phyloP scores from a whole-genome alignment of 2,113 vertebrate genomes.

The Miniopterus natalensis region DNA sequence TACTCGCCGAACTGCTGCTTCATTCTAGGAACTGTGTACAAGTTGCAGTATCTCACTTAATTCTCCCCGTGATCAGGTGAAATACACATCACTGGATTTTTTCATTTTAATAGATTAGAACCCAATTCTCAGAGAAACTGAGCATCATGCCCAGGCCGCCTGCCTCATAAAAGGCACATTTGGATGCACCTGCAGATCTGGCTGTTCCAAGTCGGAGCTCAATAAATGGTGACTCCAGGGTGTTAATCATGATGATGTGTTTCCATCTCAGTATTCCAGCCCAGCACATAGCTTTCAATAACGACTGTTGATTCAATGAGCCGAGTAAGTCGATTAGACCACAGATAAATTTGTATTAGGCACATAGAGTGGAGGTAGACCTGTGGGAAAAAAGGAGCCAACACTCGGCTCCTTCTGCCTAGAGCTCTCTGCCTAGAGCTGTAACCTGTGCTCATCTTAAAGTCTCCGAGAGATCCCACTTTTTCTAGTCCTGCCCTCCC shows the following conservation, averaged over 20 bases:
- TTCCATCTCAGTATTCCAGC: background rate
- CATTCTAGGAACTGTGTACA: background rate
- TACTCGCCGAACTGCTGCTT: background rate
- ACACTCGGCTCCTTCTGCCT: background rate
- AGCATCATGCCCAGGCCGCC: background rate
- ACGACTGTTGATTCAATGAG: background rate
- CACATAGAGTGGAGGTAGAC: background rate
- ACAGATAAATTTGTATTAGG: background rate
- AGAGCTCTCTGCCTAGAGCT: background rate
- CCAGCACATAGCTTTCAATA: background rate
- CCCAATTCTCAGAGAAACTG: background rate
- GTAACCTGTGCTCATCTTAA: background rate
- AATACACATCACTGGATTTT: background rate
- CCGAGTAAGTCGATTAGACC: background rate
- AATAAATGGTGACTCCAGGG: background rate
- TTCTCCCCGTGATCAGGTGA: background rate
- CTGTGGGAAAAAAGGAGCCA: background rate
- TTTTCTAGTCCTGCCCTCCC: background rate
- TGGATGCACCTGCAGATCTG: background rate
- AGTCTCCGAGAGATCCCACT: background rate
- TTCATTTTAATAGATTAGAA: background rate
- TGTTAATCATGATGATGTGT: background rate
- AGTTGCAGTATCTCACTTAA: background rate
- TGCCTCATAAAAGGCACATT: background rate
- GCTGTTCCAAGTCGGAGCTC: background rate